phyloP scores from a whole-genome alignment of 2,797 vertebrate genomes.

The Cirrhinus mrigala region DNA sequence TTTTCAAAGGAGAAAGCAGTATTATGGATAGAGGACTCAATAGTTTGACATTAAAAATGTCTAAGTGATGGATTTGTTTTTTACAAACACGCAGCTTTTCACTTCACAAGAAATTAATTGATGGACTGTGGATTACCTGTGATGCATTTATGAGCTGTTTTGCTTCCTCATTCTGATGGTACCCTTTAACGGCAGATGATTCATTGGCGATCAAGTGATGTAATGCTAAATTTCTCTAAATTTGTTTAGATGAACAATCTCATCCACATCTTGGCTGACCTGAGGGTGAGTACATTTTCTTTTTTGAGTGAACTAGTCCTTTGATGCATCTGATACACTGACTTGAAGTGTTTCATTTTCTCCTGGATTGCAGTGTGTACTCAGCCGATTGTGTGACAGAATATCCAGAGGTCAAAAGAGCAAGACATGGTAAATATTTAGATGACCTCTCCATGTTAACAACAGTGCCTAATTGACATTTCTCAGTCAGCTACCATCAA shows the following conservation, averaged over 20 bases:
- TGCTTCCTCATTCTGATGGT: neutral
- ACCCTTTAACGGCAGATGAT: neutral
- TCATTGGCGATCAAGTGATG: neutral
- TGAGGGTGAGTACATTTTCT: neutral
- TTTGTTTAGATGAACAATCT: neutral
- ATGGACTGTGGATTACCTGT: neutral
- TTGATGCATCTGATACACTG: neutral
- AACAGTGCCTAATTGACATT: neutral
- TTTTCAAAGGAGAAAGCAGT: neutral
- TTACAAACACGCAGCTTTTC: neutral
- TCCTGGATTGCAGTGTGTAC: conserved; percentile 72
- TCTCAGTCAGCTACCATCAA: neutral
- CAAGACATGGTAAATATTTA: conserved; percentile 72
- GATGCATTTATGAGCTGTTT: neutral
- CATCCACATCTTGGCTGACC: neutral
- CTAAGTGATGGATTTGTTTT: neutral
- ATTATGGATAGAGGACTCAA: neutral
- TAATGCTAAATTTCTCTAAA: neutral
- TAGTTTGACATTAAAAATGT: neutral
- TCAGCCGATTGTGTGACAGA: conserved; percentile 71
- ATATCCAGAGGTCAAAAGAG: conserved; percentile 76
- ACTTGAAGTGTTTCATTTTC: neutral
- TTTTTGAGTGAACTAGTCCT: neutral
- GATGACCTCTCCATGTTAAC: neutral
- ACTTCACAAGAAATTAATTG: neutral